These are phyloP conservation scores for Eufriesea mexicana DNA, from an alignment of 1,140 invertebrate genomes.

Conservation along the genomic window DNA sequence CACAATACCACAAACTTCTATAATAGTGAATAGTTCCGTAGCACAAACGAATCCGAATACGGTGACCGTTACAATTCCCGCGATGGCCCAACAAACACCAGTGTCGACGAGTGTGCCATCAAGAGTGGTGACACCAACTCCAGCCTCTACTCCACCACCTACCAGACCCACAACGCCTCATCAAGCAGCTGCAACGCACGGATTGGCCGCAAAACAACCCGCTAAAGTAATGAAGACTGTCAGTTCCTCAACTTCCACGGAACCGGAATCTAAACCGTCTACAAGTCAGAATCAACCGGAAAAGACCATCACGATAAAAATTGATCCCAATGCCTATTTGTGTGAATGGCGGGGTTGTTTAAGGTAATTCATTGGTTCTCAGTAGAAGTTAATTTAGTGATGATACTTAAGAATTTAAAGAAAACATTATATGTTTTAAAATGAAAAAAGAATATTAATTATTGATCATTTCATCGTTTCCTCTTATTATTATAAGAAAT, in stretches of 20 bases:
- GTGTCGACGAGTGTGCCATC: conserved; percentile 78
- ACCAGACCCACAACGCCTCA: conserved; percentile 80
- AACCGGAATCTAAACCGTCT: conserved; percentile 73
- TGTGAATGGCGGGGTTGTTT: conserved; percentile 97
- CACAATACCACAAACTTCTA: conserved; percentile 79
- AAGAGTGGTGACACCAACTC: conserved; percentile 77
- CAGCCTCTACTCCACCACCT: conserved; percentile 78
- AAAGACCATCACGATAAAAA: conserved; percentile 79
- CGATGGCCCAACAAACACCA: conserved; percentile 71
- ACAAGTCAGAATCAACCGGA: conserved; percentile 74
- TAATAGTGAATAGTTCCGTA: conserved; percentile 78
- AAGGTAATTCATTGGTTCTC: conserved; percentile 82
- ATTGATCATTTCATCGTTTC: no score
- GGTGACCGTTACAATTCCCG: conserved; percentile 72
- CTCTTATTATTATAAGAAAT: background rate
- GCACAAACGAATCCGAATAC: conserved; percentile 70
- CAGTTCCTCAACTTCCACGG: conserved; percentile 73
- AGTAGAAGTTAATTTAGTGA: background rate
- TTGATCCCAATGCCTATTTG: conserved; percentile 85
- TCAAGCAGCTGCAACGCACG: conserved; percentile 71
- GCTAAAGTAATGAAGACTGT: conserved; percentile 70
- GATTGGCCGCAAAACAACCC: conserved; percentile 54
- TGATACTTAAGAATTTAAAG: background rate
- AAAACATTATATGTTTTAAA: background rate
- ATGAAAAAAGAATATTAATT: background rate